Percentiles rank a stretch among this genome's conserved stretches.
phyloP scores from a whole-genome alignment of 2,888 invertebrate genomes.

The Ernsta delagoae region DNA sequence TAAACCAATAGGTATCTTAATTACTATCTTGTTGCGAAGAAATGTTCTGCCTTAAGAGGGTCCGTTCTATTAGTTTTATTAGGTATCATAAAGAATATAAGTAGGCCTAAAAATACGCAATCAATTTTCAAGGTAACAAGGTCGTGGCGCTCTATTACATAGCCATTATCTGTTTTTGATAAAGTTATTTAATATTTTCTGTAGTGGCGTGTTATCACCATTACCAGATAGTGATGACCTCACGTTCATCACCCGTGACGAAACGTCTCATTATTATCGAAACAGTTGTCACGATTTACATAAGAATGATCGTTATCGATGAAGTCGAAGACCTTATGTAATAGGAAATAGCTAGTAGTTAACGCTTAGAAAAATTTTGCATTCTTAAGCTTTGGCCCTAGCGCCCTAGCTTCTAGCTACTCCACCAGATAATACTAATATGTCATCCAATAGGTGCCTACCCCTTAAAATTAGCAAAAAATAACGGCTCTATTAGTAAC shows the following conservation, averaged over 20 bases:
- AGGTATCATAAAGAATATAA: background rate
- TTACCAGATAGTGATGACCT: slow-evolving; percentile 19
- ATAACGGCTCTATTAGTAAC: too few species aligned
- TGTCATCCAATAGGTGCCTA: too few species aligned
- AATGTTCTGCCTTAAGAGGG: too few species aligned
- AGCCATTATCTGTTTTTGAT: slow-evolving; percentile 27
- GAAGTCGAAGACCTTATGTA: background rate
- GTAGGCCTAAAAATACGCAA: background rate
- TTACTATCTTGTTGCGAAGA: too few species aligned
- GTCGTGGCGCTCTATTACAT: slow-evolving; percentile 13
- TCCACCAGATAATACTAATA: too few species aligned
- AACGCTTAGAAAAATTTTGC: too few species aligned
- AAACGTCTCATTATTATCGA: slow-evolving; percentile 7
- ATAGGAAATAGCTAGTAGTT: background rate
- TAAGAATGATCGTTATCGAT: background rate
- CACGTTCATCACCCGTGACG: slow-evolving; percentile 26
- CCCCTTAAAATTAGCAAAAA: too few species aligned
- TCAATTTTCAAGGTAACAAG: slow-evolving; percentile 3
- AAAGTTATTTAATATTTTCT: slow-evolving; percentile 31
- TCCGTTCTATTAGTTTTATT: background rate
- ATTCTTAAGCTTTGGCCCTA: too few species aligned
- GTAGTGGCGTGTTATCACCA: slow-evolving; percentile 18
- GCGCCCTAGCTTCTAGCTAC: too few species aligned
- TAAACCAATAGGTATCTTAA: too few species aligned
- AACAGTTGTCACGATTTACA: slow-evolving; percentile 15